Base-by-base conservation (phyloP, 1,140 invertebrate species). In the Zaprionus africanus region DNA sequence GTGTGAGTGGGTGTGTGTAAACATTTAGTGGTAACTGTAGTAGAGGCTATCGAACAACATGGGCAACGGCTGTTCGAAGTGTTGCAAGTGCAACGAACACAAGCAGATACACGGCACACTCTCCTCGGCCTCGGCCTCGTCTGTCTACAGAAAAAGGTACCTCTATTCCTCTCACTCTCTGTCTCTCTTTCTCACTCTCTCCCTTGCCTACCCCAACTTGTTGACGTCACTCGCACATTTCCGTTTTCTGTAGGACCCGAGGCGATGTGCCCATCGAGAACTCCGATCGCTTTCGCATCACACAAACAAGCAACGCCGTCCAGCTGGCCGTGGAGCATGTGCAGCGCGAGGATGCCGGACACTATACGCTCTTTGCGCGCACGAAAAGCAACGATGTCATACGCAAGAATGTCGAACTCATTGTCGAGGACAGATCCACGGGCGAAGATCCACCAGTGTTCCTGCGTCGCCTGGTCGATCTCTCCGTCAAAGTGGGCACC, bases 401-500 rank as follows among this genome's bases (percentile, higher is more conserved):
- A 31, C 90, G 90, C 43, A 78, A 86, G 65, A 79, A 93, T 59
- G 86, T 93, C 38, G 91, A 93, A 36, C 85, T 93, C 28, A 84
- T 93, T 28, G 90, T 93, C 57, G 92, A 93, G 64, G 92, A 93
- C 78, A 90, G 91, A 91, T 93, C 92, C n/a, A 83, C 78, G 22
- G 95, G 95, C 63, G 95, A 95, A 76, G 95, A 96, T 92, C 96
- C 96, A n/a, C 97, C 97, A 1, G 92, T 94, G 38, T 97, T 98
- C 91, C 92, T 97, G 7, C 94, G 96, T 63, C 94, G 96, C 68
- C 94, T 98, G 6, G 95, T 95, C 72, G 96, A 97, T 92, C 94
- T 97, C 5, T 95, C 96, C 1, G 96, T 97, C 28, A 97, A 97
- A 94, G 96, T 98, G 82, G 97, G 97, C 66, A 96, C 97, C 5